Conservation (phyloP, 92 coral and sea anemone species). For the Porites divaricata region DNA sequence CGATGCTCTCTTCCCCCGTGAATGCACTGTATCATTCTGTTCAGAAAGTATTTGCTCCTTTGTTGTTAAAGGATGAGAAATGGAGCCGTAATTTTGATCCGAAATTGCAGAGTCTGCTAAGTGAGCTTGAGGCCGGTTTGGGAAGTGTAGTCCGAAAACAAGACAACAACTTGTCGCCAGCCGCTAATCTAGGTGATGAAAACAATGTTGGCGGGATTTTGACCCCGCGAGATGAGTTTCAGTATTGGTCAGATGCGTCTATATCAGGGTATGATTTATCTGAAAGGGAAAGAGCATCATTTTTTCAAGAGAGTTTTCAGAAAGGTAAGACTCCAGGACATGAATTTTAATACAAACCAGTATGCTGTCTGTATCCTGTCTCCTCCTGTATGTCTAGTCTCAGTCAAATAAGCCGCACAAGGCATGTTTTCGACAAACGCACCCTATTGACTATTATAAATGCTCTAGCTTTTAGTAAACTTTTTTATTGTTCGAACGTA, state of each 20-base stretch:
- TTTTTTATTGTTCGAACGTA: too few relatives aligned
- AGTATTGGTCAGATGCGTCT: conserved; percentile 98
- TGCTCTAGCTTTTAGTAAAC: too few relatives aligned
- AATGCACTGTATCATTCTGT: conserved; percentile 93
- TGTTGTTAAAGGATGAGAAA: conserved; percentile 92
- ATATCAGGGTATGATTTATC: conserved; percentile 95
- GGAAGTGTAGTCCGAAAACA: conserved; percentile 97
- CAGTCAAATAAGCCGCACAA: too few relatives aligned
- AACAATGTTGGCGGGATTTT: conserved; percentile 88
- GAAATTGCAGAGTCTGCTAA: conserved; percentile 94
- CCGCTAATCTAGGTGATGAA: conserved; percentile 68
- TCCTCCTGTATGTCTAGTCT: too few relatives aligned
- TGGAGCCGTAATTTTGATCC: conserved; percentile 99
- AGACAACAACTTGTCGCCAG: conserved; percentile 58
- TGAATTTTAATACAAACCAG: too few relatives aligned
- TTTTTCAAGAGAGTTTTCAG: conserved; percentile 96
- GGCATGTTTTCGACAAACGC: too few relatives aligned
- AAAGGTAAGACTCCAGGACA: conserved; percentile 58
- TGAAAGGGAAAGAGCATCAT: conserved; percentile 94
- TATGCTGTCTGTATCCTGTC: too few relatives aligned
- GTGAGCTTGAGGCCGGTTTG: conserved; percentile 97
- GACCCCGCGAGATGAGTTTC: conserved; percentile 98
- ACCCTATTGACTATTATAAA: too few relatives aligned
- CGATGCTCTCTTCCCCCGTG: conserved; percentile 96
- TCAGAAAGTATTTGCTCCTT: conserved; percentile 92